A percentile compares a stretch with the other conserved stretches of the same genome.
Evolutionary conservation across 2,888 invertebrate genomes (phyloP).

Genomic region (Dusona sp.): DNA sequence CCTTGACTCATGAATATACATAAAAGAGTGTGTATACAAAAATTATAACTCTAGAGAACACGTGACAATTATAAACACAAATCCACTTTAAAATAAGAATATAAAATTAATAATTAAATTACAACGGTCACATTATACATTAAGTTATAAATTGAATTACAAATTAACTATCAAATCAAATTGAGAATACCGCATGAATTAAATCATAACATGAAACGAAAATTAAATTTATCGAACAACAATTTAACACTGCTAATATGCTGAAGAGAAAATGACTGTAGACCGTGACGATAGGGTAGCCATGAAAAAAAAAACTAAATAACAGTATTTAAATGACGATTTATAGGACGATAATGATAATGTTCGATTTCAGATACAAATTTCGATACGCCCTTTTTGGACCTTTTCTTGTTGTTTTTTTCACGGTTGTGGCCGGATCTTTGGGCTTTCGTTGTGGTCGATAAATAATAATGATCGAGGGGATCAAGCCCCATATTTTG

Average conservation of each 20-base stretch:
- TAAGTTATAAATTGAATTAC: background rate
- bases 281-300: slow-evolving; percentile 47
- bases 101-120: background rate
- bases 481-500: slow-evolving; percentile 61
- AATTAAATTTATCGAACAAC: background rate
- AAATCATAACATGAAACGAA: background rate
- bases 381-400: slow-evolving; percentile 47
- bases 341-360: slow-evolving; percentile 54
- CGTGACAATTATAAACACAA: slow-evolving; percentile 22
- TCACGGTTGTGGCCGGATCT: slow-evolving; percentile 38
- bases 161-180: background rate
- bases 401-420: slow-evolving; percentile 33
- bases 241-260: background rate
- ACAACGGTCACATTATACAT: background rate
- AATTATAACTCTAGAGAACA: slow-evolving; percentile 2
- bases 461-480: slow-evolving; percentile 65
- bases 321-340: slow-evolving; percentile 47
- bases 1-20: background rate
- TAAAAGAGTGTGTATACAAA: background rate
- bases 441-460: slow-evolving; percentile 58
- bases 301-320: slow-evolving; percentile 24
- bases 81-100: background rate
- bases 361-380: slow-evolving; percentile 61
- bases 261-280: slow-evolving; percentile 7
- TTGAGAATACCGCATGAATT: background rate